Conservation (phyloP, 2,888 invertebrate species). For the Pteria penguin region DNA sequence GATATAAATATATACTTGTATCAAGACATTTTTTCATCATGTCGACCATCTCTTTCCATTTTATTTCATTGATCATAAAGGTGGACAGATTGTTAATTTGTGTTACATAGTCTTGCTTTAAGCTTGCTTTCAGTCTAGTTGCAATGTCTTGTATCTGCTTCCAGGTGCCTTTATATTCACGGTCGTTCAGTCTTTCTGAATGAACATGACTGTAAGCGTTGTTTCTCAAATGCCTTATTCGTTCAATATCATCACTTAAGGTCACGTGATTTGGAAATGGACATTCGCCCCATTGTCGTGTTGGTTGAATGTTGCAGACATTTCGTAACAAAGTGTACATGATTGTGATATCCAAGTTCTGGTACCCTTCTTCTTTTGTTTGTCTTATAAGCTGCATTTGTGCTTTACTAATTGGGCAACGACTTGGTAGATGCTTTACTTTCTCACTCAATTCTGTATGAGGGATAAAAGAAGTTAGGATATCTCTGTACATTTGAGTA, state of each 20-base stretch:
- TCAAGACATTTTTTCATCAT: too few species aligned
- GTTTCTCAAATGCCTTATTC: neutral
- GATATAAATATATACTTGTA: too few species aligned
- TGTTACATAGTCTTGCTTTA: too few species aligned
- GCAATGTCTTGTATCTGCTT: neutral
- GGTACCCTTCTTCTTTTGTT: neutral
- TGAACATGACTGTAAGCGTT: neutral
- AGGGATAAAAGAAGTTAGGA: neutral
- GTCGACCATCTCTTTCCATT: too few species aligned
- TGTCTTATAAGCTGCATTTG: neutral
- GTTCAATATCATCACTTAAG: neutral
- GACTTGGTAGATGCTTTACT: neutral
- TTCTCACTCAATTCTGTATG: neutral
- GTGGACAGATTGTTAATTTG: too few species aligned
- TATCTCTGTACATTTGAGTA: neutral
- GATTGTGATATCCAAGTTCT: neutral
- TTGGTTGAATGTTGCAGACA: neutral
- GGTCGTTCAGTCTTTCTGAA: neutral
- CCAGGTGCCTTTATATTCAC: neutral
- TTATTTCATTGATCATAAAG: too few species aligned
- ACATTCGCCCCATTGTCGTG: neutral
- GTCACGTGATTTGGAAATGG: neutral
- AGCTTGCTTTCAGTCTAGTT: neutral
- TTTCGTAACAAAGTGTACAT: slow-evolving; percentile 4
- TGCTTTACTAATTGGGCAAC: neutral